Percentiles rank a stretch among this genome's conserved stretches.
Conservation (phyloP, 2,797 vertebrate genomes). For the Periophthalmus magnuspinnatus region DNA sequence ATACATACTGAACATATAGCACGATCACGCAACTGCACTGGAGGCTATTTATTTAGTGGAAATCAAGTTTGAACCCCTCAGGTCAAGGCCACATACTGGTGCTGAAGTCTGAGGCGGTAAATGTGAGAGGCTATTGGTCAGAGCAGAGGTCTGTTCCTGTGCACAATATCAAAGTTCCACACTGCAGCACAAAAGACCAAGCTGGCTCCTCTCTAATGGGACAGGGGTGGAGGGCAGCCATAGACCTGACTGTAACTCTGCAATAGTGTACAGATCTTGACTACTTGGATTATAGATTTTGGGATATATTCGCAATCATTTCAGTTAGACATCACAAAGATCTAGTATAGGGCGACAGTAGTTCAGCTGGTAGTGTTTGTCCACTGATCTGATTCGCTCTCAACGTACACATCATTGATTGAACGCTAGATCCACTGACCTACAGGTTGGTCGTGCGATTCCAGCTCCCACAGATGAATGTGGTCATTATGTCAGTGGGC, state of each 20-base stretch:
- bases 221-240: not conserved
- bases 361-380: no score
- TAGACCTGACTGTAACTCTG: not conserved
- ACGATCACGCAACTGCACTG: constrained; percentile 18
- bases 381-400: no score
- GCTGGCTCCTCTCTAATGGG: not conserved
- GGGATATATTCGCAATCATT: no score
- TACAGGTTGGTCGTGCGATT: no score
- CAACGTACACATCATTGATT: no score
- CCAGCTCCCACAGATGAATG: no score
- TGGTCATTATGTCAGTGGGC: no score
- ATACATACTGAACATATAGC: constrained; percentile 6
- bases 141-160: not conserved
- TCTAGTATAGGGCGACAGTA: no score
- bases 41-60: constrained; percentile 29
- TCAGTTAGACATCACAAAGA: no score
- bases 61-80: constrained; percentile 27
- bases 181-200: not conserved
- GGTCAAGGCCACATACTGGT: constrained; percentile 15
- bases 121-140: constrained; percentile 21
- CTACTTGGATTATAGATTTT: not conserved
- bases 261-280: not conserved
- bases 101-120: constrained; percentile 12
- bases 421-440: no score
- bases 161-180: constrained; percentile 6